Evolutionary conservation across 2,888 invertebrate species (phyloP).

Genomic region (Drosophila vallismaia): DNA sequence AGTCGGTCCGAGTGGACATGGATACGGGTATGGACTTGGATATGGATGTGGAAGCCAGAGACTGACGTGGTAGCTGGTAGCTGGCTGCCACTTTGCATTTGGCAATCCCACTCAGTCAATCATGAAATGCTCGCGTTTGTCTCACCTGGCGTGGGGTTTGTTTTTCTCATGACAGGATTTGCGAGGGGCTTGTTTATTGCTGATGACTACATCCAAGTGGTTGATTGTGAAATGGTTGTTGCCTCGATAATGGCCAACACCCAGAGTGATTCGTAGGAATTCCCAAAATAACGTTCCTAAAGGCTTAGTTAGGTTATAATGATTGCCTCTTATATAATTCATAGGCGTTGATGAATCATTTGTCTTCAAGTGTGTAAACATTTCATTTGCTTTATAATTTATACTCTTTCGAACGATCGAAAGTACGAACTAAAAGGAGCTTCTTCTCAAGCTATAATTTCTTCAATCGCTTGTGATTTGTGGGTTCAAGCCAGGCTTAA

Average conservation of each 20-base stretch:
- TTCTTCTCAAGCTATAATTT: background rate
- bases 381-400: background rate
- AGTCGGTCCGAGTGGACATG: slow-evolving; percentile 32
- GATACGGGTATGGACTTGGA: slow-evolving; percentile 20
- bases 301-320: background rate
- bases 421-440: background rate
- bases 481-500: background rate
- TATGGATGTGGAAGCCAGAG: slow-evolving; percentile 12
- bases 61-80: slow-evolving; percentile 12
- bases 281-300: background rate
- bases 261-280: background rate
- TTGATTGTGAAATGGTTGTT: slow-evolving; percentile 23
- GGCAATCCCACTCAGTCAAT: slow-evolving; percentile 31
- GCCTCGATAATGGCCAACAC: slow-evolving; percentile 26
- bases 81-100: slow-evolving; percentile 28
- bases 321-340: background rate
- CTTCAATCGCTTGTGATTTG: background rate
- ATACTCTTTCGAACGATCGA: background rate
- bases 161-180: slow-evolving; percentile 22
- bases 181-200: slow-evolving; percentile 32
- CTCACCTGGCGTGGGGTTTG: slow-evolving; percentile 24
- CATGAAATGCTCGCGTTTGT: slow-evolving; percentile 12
- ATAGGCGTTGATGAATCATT: background rate
- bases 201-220: slow-evolving; percentile 29
- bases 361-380: background rate